Evolutionary conservation across 92 coral and sea anemone species (phyloP), one percentile per base, ranked within the genome.

Genomic region (Metridium senile): DNA sequence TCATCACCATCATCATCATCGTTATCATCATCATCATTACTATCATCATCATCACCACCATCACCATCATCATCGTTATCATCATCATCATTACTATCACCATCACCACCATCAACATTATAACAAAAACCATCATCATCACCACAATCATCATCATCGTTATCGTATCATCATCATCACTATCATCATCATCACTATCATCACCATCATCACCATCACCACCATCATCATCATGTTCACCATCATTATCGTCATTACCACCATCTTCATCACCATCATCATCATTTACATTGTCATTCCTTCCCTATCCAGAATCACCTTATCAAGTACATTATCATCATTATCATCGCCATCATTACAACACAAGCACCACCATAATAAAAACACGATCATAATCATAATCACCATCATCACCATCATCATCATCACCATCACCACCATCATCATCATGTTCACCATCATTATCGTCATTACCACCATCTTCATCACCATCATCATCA

Each of bases 81-180:
- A 54, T 45, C 51, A 45, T 45, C 51, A 45, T 45, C 51, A 45
- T 45, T 45, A n/a, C n/a, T 54, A 54, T 54, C 61, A 54, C 17
- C 61, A 20, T 20, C 23, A 54, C 17, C 23, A 20, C 25, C 61
- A 21, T 54, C 6, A n/a, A n/a, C n/a, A n/a, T n/a, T n/a, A n/a
- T n/a, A n/a, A n/a, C n/a, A n/a, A n/a, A n/a, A n/a, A 54, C 25
- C 17, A 54, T 54, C 61, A 54, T 9, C 61, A 54, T 54, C 61
- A 54, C 25, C 61, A 20, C 17, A 6, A 3, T 10, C 21, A 54
- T 54, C 17, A 54, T 20, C 61, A 54, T 54, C 61, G n/a, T n/a
- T n/a, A n/a, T n/a, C n/a, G n/a, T n/a, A 54, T 54, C 23, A 20
- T 54, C 23, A 10, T 54, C 23, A 19, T 54, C 21, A 20, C 17